Percentiles rank a stretch among this genome's conserved stretches.
These are phyloP conservation scores for Gambelia wislizenii DNA, from an alignment of 2,797 vertebrate genomes.

Conservation along the genomic window DNA sequence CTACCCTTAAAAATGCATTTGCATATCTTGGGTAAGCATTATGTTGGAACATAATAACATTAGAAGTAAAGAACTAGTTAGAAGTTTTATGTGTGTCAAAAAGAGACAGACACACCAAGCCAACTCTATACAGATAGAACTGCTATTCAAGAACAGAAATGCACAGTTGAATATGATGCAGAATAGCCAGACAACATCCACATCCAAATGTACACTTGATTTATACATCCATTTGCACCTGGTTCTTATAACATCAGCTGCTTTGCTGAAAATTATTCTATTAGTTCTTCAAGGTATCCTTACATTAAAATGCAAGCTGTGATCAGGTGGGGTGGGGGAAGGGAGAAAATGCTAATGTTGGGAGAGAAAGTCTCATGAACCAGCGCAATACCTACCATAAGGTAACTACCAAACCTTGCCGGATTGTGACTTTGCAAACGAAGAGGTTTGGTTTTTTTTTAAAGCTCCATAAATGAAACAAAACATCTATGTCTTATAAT, in stretches of 20 bases:
- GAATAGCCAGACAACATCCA: not conserved
- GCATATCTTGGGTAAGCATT: not conserved
- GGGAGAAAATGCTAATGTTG: not conserved
- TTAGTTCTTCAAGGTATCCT: not conserved
- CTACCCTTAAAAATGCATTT: not conserved
- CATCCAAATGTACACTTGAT: not conserved
- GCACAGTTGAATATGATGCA: not conserved
- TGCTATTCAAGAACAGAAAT: not conserved
- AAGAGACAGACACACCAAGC: not conserved
- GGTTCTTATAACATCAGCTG: not conserved
- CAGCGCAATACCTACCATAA: too few relatives aligned
- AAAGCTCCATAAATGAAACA: not conserved
- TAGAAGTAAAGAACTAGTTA: not conserved
- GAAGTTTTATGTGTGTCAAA: not conserved
- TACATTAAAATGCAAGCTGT: not conserved
- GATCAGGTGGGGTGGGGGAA: not conserved
- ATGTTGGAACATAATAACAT: not conserved
- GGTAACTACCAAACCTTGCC: too few relatives aligned
- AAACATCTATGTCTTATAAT: not conserved
- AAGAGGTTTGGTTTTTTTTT: too few relatives aligned
- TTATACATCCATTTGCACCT: not conserved
- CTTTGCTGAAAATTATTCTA: not conserved
- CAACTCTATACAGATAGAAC: not conserved
- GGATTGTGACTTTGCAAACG: not conserved
- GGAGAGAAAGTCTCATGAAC: not conserved